phyloP scores from a whole-genome alignment of 37 sponge, comb jelly and placozoan species.

The Aplysina aerophoba region DNA sequence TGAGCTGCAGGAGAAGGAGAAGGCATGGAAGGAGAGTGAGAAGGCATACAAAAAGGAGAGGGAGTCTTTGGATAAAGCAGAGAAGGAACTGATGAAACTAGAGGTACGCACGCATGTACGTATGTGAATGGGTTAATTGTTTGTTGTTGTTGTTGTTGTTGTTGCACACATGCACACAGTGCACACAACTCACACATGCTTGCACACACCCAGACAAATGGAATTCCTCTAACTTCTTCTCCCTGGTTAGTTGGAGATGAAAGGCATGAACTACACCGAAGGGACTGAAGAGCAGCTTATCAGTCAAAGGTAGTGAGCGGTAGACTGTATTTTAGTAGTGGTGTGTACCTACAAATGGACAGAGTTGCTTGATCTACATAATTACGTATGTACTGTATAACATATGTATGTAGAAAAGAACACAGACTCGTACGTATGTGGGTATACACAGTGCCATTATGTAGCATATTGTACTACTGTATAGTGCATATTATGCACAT shows the following conservation, averaged over 20 bases:
- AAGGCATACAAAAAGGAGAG: constrained; percentile 70
- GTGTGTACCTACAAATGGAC: no score
- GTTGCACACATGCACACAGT: background rate
- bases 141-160: no score
- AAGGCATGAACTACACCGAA: constrained; percentile 65
- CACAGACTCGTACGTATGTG: background rate
- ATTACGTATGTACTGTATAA: no score
- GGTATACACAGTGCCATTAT: no score
- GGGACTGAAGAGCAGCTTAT: constrained; percentile 60
- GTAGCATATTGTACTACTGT: no score
- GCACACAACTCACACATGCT: background rate
- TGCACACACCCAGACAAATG: background rate
- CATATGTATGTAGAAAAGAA: no score
- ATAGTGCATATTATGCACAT: no score
- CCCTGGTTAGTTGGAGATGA: constrained; percentile 41
- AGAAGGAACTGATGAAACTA: constrained; percentile 57
- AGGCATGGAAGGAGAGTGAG: constrained; percentile 59
- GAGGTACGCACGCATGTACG: constrained; percentile 38
- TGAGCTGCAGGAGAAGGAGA: constrained; percentile 82
- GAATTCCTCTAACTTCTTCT: no score
- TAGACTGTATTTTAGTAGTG: no score
- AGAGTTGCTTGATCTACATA: no score
- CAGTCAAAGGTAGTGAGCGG: constrained; percentile 46
- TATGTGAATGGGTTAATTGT: no score
- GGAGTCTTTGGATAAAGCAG: constrained; percentile 33